Percentiles rank a stretch among this genome's conserved stretches.
phyloP scores from a whole-genome alignment of 2,888 invertebrate genomes.

The Drosophila ustulata region DNA sequence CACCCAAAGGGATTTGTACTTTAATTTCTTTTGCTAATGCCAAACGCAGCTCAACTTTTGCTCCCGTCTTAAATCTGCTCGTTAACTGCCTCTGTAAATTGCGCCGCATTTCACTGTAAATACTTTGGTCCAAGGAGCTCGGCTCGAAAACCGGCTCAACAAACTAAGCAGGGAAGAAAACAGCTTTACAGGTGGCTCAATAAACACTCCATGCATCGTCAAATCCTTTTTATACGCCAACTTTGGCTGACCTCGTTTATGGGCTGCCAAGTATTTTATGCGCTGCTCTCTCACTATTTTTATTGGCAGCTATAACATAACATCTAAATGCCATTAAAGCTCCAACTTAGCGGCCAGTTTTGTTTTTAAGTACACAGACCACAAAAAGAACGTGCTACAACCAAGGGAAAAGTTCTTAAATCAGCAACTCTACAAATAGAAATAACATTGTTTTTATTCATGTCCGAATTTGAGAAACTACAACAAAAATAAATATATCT shows the following conservation, averaged over 20 bases:
- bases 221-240: background rate
- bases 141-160: background rate
- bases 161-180: no score
- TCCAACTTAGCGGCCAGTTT: background rate
- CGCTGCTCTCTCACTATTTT: background rate
- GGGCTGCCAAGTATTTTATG: background rate
- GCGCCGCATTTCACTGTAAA: conserved; percentile 56
- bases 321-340: conserved; percentile 5
- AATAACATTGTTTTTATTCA: no score
- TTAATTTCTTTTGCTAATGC: conserved; percentile 72
- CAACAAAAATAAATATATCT: no score
- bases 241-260: background rate
- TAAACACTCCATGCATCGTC: conserved; percentile 15
- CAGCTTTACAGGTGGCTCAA: conserved; percentile 4
- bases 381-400: no score
- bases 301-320: background rate
- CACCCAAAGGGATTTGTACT: conserved; percentile 72
- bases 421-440: no score
- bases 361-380: no score
- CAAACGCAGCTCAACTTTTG: conserved; percentile 31
- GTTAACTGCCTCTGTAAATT: conserved; percentile 62
- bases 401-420: no score
- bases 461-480: no score
- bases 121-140: conserved; percentile 12
- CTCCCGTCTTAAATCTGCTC: conserved; percentile 52